Percentiles rank a stretch among this genome's conserved stretches.
These are phyloP conservation scores for Halichoeres trimaculatus DNA, from an alignment of 2,113 vertebrate species.

Conservation along the genomic window DNA sequence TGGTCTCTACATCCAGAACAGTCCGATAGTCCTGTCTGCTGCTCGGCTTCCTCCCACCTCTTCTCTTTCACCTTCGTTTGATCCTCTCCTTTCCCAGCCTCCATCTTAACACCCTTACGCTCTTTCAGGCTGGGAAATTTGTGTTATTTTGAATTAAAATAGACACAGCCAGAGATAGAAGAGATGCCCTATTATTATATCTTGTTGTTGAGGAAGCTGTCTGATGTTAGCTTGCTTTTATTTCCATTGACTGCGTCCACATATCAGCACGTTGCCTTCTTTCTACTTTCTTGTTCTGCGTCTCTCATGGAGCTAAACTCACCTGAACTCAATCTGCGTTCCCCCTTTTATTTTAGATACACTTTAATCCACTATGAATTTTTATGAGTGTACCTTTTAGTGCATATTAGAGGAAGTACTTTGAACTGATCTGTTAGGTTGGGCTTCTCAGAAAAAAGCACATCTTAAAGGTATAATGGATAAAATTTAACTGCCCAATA, in stretches of 20 bases:
- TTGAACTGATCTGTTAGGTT: slow-evolving; percentile 38
- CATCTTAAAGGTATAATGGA: slow-evolving; percentile 54
- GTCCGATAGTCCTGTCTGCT: slow-evolving; percentile 57
- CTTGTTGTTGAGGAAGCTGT: slow-evolving; percentile 10
- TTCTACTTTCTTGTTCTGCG: slow-evolving; percentile 10
- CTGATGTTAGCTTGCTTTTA: neutral
- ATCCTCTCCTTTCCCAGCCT: slow-evolving; percentile 32
- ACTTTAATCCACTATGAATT: slow-evolving; percentile 61
- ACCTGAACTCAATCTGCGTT: slow-evolving; percentile 14
- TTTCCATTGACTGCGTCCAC: slow-evolving; percentile 19
- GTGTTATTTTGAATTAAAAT: slow-evolving; percentile 21
- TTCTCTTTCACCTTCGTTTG: slow-evolving; percentile 38
- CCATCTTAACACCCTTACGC: slow-evolving; percentile 19
- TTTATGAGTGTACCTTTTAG: slow-evolving; percentile 48
- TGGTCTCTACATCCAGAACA: slow-evolving; percentile 50
- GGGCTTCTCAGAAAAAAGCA: slow-evolving; percentile 38
- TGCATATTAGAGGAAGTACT: slow-evolving; percentile 10
- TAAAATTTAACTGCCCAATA: slow-evolving; percentile 53
- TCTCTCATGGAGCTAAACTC: neutral
- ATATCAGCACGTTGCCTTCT: neutral
- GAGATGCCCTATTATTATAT: slow-evolving; percentile 22
- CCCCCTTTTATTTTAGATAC: slow-evolving; percentile 24
- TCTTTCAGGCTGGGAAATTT: slow-evolving; percentile 13
- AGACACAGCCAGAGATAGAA: slow-evolving; percentile 24
- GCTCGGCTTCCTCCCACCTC: slow-evolving; percentile 46